Evolutionary conservation across 2,113 vertebrate genomes (phyloP), one percentile per base, ranked within the genome.

Genomic region (Anoplopoma fimbria): DNA sequence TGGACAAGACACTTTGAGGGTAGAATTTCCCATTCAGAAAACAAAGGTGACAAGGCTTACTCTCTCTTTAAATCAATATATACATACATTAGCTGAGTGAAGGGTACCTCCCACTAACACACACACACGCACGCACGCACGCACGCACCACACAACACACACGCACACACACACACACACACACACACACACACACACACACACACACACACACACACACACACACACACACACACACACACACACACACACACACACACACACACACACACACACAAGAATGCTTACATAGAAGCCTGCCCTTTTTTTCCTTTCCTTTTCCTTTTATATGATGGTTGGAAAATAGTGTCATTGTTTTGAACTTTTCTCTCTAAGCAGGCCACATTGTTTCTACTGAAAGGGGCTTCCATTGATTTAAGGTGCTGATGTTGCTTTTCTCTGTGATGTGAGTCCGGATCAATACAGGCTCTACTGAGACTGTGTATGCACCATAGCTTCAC

Each of bases 401-500:
- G 69, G 76, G 36, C 75, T 42, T 60, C 38, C 73, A 88, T 89
- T 93, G 92, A 94, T 94, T 92, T 60, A 88, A 90, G 74, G 80
- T 87, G 93, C 93, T 90, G 88, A 93, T 90, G 86, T 58, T 71
- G 92, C 92, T 83, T 85, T 93, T 87, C 57, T 61, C 86, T 84
- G 84, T 68, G 91, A 93, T 90, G 87, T 78, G 90, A 91, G 79
- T 83, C 81, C 49, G 23, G 89, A 94, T 95, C 94, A 86, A 95
- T 95, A 90, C 49, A 49, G 49, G 58, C 72, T 89, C 83, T 75
- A 31, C 69, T 60, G 78, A 83, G 85, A 82, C 60, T 65, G 77
- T 51, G 81, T 81, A 78, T 82, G 89, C 83, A 78, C 75, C 84
- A 85, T 64, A 77, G 81, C 83, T 83, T 86, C 79, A 90, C 82